A percentile compares a stretch with the other conserved stretches of the same genome.
Evolutionary conservation across 2,888 invertebrate species (phyloP).

Genomic region (Melanophora roralis): DNA sequence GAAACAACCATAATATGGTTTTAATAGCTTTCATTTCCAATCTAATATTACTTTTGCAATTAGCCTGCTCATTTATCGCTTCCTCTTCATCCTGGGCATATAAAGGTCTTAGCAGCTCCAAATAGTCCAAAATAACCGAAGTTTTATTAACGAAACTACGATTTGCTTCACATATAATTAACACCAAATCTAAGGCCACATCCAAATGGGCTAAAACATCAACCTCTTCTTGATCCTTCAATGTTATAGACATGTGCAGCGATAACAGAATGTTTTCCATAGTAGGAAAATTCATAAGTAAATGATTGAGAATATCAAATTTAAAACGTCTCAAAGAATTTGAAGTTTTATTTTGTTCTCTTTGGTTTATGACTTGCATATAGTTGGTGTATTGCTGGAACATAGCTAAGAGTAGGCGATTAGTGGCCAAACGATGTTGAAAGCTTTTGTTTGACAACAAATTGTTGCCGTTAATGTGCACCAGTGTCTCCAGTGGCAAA

Average conservation of each 20-base stretch:
- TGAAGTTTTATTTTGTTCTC: conserved; percentile 70
- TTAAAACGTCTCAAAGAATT: conserved; percentile 74
- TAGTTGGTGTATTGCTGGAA: conserved; percentile 76
- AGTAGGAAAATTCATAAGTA: conserved; percentile 74
- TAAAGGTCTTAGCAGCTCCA: conserved; percentile 74
- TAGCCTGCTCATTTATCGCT: not conserved
- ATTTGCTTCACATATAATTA: conserved; percentile 74
- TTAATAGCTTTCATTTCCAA: conserved; percentile 76
- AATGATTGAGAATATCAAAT: conserved; percentile 76
- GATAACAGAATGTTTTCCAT: conserved; percentile 73
- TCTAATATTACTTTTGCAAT: conserved; percentile 64
- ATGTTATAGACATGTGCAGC: conserved; percentile 68
- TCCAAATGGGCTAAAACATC: conserved; percentile 75
- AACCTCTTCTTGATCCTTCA: conserved; percentile 44
- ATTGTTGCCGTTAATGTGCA: conserved; percentile 66
- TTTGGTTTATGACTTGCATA: conserved; percentile 68
- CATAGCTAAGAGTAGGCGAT: conserved; percentile 76
- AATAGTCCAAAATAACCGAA: conserved; percentile 73
- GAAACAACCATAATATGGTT: conserved; percentile 76
- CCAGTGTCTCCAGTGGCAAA: conserved; percentile 71
- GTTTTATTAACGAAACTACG: conserved; percentile 75
- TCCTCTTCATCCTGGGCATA: conserved; percentile 66
- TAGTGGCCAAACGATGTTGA: conserved; percentile 72
- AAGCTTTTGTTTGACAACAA: conserved; percentile 65
- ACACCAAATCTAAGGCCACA: conserved; percentile 72